These are phyloP conservation scores for Mormyrus iriodes DNA, from an alignment of 2,113 vertebrate genomes.

Conservation along the genomic window DNA sequence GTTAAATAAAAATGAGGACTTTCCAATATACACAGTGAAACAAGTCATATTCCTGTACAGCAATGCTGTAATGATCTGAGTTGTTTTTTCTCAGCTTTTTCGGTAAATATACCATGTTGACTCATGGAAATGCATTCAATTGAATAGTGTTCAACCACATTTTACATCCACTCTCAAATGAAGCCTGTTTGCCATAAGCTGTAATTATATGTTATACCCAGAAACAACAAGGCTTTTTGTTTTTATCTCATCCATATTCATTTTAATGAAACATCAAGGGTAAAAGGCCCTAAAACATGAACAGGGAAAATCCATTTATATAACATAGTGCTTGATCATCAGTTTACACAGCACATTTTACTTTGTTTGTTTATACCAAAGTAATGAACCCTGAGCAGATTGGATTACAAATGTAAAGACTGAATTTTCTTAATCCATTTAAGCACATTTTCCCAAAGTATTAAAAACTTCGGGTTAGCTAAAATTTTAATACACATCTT, in stretches of 20 bases:
- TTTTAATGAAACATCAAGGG: conserved; percentile 1
- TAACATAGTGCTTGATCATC: conserved; percentile 8
- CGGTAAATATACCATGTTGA: neutral
- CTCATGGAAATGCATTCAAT: neutral
- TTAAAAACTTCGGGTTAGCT: neutral
- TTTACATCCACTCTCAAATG: neutral
- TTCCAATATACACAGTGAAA: neutral
- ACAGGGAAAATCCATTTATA: neutral
- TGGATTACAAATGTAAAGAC: neutral
- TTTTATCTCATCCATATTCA: neutral
- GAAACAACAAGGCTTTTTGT: neutral
- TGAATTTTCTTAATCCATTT: neutral
- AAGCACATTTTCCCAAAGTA: neutral
- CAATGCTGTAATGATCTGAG: neutral
- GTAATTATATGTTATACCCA: neutral
- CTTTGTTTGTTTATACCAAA: neutral
- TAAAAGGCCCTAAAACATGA: neutral
- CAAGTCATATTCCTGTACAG: neutral
- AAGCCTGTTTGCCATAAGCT: neutral
- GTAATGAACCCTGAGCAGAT: neutral
- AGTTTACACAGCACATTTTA: neutral
- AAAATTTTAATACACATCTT: neutral
- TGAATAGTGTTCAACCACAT: neutral
- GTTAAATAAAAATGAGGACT: neutral
- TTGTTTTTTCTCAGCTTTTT: neutral